Evolutionary conservation across 2,113 vertebrate genomes (phyloP).

Genomic region (Laterallus jamaicensis): DNA sequence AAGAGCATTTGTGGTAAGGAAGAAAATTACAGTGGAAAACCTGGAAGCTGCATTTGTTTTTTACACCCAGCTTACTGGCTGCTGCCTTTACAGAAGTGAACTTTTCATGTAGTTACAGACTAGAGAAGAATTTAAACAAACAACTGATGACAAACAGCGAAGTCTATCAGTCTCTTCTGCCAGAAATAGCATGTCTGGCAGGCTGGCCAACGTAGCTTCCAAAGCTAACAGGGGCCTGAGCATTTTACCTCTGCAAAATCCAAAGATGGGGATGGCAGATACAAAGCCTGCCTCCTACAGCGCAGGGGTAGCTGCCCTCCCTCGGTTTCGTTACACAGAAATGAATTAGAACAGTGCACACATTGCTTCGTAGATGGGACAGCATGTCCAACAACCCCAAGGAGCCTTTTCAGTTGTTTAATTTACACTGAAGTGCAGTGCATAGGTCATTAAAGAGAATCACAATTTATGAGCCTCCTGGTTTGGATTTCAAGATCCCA

Average conservation of each 20-base stretch:
- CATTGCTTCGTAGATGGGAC: not conserved
- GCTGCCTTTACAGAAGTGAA: not conserved
- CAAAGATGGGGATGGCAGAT: not conserved
- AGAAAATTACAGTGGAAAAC: not conserved
- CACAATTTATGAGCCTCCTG: constrained; percentile 50
- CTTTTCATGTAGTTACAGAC: not conserved
- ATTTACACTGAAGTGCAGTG: constrained; percentile 37
- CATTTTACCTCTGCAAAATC: not conserved
- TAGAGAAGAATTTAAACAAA: not conserved
- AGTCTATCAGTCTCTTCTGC: not conserved
- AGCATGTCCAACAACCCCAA: not conserved
- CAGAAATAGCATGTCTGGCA: not conserved
- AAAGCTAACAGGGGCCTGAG: not conserved
- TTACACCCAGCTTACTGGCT: not conserved
- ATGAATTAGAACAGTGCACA: not conserved
- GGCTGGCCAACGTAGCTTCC: not conserved
- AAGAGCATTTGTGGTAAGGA: not conserved
- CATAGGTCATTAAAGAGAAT: constrained; percentile 41
- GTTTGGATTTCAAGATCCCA: constrained; percentile 42
- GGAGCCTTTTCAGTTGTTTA: not conserved
- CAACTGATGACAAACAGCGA: not conserved
- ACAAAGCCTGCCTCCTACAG: not conserved
- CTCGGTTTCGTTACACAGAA: not conserved
- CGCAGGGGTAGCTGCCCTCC: not conserved
- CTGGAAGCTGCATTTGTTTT: not conserved